These are phyloP conservation scores for Macrosiphum euphorbiae DNA, from an alignment of 2,888 invertebrate genomes.

Conservation along the genomic window DNA sequence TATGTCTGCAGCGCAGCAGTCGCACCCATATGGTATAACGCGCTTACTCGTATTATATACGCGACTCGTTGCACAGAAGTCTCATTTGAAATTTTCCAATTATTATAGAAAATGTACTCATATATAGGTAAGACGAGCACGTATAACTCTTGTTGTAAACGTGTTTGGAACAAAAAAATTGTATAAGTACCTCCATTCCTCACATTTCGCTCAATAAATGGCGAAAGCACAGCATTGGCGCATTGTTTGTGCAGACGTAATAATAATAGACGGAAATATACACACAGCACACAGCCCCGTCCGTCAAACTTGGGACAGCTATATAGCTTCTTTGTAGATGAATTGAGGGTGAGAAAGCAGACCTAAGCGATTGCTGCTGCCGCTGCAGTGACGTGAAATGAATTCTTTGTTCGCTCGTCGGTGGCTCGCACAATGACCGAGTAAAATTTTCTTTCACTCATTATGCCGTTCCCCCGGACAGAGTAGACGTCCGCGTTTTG, in stretches of 20 bases:
- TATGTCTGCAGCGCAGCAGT: not conserved
- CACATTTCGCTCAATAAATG: not conserved
- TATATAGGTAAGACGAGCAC: not conserved
- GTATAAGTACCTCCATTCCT: not conserved
- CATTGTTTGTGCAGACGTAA: not conserved
- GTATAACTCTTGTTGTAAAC: not conserved
- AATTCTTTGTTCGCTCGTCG: slow-evolving; percentile 28
- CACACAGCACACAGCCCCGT: not conserved
- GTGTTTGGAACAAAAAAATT: not conserved
- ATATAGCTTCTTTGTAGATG: slow-evolving; percentile 17
- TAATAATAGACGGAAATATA: not conserved
- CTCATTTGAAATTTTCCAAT: not conserved
- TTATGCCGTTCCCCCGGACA: not conserved
- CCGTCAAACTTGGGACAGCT: not conserved
- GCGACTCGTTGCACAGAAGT: not conserved
- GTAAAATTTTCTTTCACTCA: slow-evolving; percentile 14
- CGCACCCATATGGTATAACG: not conserved
- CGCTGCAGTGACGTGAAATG: not conserved
- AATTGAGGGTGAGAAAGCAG: not conserved
- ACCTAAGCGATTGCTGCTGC: slow-evolving; percentile 30
- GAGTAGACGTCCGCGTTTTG: not conserved
- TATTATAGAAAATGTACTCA: not conserved
- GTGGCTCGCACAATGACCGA: not conserved
- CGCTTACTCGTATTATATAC: not conserved
- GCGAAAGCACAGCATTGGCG: not conserved